These are phyloP conservation scores for Cryptosula pallasiana DNA, from an alignment of 2,888 invertebrate species.

Conservation along the genomic window DNA sequence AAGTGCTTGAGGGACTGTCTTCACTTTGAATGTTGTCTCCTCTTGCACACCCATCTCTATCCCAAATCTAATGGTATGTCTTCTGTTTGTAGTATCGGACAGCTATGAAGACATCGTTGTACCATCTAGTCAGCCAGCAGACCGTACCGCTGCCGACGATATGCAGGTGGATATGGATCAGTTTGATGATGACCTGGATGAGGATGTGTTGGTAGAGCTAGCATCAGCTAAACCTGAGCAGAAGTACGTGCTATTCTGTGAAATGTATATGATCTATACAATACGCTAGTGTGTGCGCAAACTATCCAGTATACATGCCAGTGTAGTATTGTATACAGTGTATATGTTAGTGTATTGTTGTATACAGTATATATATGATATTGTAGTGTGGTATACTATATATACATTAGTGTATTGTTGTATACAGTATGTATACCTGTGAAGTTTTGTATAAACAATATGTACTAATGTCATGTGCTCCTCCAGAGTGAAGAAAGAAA, in stretches of 20 bases:
- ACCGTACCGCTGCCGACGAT: not conserved
- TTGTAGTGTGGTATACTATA: too few species aligned
- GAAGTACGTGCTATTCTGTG: not conserved
- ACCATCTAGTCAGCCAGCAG: not conserved
- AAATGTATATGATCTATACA: too few species aligned
- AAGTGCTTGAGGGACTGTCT: not conserved
- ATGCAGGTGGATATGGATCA: not conserved
- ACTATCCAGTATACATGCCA: too few species aligned
- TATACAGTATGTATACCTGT: too few species aligned
- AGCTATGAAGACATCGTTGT: not conserved
- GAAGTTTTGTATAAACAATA: too few species aligned
- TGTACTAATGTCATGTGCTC: not conserved
- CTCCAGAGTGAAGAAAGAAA: constrained; percentile 3
- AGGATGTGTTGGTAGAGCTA: constrained; percentile 4
- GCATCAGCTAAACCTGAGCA: constrained; percentile 1
- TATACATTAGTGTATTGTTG: too few species aligned
- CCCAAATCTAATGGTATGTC: not conserved
- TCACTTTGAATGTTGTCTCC: not conserved
- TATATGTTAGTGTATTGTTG: too few species aligned
- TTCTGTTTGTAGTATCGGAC: not conserved
- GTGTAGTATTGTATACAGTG: too few species aligned
- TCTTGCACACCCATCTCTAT: not conserved
- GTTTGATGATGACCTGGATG: constrained; percentile 17
- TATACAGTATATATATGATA: too few species aligned
- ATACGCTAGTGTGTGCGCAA: too few species aligned